phyloP scores from a whole-genome alignment of 2,888 invertebrate species.

The Mechanitis mazaeus region DNA sequence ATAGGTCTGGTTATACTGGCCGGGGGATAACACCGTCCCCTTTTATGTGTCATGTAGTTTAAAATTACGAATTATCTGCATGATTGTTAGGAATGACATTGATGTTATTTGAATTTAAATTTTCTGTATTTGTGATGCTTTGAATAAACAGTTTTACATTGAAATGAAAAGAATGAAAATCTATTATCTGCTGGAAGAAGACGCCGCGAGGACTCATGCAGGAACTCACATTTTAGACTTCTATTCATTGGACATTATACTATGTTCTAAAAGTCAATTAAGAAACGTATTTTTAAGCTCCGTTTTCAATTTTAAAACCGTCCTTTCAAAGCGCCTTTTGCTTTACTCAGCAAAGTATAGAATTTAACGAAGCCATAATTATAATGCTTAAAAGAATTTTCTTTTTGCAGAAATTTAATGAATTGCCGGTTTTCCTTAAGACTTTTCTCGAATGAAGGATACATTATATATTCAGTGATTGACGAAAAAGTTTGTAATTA shows the following conservation, averaged over 20 bases:
- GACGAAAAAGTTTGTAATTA: conserved; percentile 29
- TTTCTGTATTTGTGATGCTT: not conserved
- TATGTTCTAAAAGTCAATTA: conserved; percentile 43
- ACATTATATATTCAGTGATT: conserved; percentile 31
- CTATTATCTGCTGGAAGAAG: not conserved
- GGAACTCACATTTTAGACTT: conserved; percentile 29
- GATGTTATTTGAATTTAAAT: conserved; percentile 21
- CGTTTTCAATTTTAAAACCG: conserved; percentile 55
- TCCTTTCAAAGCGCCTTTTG: conserved; percentile 55
- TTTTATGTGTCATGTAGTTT: conserved; percentile 57
- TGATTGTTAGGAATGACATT: conserved; percentile 27
- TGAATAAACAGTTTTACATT: not conserved
- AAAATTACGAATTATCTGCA: conserved; percentile 30
- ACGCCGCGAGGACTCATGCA: conserved; percentile 23
- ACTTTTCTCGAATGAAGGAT: conserved; percentile 40
- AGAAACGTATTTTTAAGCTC: conserved; percentile 47
- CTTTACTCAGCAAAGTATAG: conserved; percentile 56
- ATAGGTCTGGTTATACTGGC: conserved; percentile 54
- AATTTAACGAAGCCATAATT: conserved; percentile 67
- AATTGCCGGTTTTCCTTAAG: conserved; percentile 55
- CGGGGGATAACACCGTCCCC: conserved; percentile 50
- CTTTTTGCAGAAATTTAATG: conserved; percentile 48
- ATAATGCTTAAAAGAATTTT: conserved; percentile 58
- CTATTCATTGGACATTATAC: conserved; percentile 36
- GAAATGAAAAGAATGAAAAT: not conserved